phyloP scores from a whole-genome alignment of 2,797 vertebrate species.

The Lacerta agilis region DNA sequence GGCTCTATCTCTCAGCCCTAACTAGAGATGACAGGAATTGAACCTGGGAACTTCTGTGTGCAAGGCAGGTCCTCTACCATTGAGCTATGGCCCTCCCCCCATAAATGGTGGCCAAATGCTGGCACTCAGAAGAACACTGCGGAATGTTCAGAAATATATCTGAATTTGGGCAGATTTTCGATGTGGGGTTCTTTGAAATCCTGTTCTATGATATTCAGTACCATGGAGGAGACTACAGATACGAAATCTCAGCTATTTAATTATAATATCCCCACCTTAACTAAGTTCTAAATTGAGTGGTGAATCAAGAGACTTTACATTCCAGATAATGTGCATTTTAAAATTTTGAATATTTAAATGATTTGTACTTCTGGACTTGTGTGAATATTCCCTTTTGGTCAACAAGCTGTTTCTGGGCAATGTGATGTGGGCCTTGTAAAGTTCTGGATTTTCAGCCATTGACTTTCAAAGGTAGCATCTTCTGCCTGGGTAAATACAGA shows the following conservation, averaged over 20 bases:
- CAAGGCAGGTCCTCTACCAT: too few species aligned
- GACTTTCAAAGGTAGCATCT: neutral
- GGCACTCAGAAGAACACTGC: too few species aligned
- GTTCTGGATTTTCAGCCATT: neutral
- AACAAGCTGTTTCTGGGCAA: neutral
- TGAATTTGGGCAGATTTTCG: neutral
- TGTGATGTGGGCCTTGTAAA: neutral
- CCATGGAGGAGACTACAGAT: neutral
- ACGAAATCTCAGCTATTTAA: neutral
- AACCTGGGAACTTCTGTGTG: too few species aligned
- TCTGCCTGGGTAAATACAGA: constrained; percentile 39
- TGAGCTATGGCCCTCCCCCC: too few species aligned
- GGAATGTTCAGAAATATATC: too few species aligned
- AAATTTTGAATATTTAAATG: neutral
- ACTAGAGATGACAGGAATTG: too few species aligned
- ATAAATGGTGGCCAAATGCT: too few species aligned
- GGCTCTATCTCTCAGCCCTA: too few species aligned
- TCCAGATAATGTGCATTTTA: neutral
- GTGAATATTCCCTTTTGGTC: neutral
- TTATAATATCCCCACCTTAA: neutral
- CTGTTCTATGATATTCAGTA: neutral
- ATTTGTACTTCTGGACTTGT: neutral
- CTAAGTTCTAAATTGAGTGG: neutral
- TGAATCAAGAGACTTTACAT: neutral
- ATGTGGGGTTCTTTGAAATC: neutral